Percentiles rank a stretch among this genome's conserved stretches.
These are phyloP conservation scores for Coregonus ussuriensis DNA, from an alignment of 2,797 vertebrate species.

Conservation along the genomic window DNA sequence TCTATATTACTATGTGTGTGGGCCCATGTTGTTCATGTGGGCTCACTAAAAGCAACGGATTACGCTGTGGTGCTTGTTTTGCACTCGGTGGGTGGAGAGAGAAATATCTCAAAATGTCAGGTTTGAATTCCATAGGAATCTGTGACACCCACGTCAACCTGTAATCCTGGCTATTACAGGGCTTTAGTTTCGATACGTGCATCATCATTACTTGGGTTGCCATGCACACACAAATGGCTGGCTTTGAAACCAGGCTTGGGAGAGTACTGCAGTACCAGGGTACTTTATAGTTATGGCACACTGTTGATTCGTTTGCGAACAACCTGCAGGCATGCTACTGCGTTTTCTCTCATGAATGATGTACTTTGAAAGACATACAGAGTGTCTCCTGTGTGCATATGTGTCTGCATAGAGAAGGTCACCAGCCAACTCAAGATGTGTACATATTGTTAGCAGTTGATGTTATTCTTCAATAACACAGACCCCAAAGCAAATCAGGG, in stretches of 20 bases:
- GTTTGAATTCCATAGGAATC: conserved; percentile 40
- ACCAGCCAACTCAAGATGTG: not conserved
- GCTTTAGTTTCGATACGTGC: conserved; percentile 40
- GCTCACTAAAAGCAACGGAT: conserved; percentile 29
- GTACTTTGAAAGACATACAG: no score
- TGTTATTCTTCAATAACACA: no score
- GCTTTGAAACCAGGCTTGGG: not conserved
- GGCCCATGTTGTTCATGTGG: not conserved
- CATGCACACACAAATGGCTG: not conserved
- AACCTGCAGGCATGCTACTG: not conserved
- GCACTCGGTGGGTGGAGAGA: conserved; percentile 30
- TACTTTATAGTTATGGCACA: conserved; percentile 10
- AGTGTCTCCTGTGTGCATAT: not conserved
- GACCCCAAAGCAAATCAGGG: no score
- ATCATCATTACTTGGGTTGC: conserved; percentile 37
- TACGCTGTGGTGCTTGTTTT: conserved; percentile 25
- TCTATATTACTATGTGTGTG: not conserved
- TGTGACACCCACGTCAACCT: conserved; percentile 43
- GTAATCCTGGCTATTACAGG: conserved; percentile 54
- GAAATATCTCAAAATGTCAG: conserved; percentile 50
- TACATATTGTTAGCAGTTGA: not conserved
- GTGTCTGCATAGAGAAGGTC: not conserved
- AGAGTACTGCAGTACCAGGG: not conserved
- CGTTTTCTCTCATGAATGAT: no score
- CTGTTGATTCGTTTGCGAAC: not conserved